phyloP scores from a whole-genome alignment of 1,140 invertebrate genomes.

The Drosophila willistoni region DNA sequence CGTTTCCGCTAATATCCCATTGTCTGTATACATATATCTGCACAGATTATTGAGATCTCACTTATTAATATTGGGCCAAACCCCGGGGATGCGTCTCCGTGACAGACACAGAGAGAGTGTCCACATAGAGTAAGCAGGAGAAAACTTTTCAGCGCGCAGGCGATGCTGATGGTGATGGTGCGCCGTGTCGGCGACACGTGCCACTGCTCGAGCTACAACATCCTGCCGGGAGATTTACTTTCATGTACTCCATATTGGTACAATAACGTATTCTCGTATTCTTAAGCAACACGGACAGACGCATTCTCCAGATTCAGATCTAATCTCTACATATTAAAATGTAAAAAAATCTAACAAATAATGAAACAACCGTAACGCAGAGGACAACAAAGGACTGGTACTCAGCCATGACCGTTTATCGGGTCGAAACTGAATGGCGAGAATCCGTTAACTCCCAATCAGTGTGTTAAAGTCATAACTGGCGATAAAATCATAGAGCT shows the following conservation, averaged over 20 bases:
- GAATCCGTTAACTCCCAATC: neutral
- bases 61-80: constrained; percentile 39
- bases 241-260: constrained; percentile 36
- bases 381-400: neutral
- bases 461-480: constrained; percentile 2
- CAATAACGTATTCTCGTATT: constrained; percentile 25
- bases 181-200: constrained; percentile 40
- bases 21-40: constrained; percentile 23
- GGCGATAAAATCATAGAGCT: neutral
- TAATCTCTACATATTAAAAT: constrained; percentile 68
- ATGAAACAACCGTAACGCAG: constrained; percentile 20
- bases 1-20: constrained; percentile 20
- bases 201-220: constrained; percentile 41
- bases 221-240: constrained; percentile 58
- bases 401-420: neutral
- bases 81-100: constrained; percentile 10
- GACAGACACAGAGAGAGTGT: constrained; percentile 3
- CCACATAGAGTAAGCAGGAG: constrained; percentile 13
- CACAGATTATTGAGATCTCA: constrained; percentile 27
- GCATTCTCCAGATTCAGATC: constrained; percentile 49
- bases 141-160: constrained; percentile 35
- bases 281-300: constrained; percentile 3
- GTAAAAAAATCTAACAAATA: constrained; percentile 23
- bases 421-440: neutral
- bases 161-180: neutral